phyloP scores from a whole-genome alignment of 2,888 invertebrate genomes.

The Drosophila kambysellisi region DNA sequence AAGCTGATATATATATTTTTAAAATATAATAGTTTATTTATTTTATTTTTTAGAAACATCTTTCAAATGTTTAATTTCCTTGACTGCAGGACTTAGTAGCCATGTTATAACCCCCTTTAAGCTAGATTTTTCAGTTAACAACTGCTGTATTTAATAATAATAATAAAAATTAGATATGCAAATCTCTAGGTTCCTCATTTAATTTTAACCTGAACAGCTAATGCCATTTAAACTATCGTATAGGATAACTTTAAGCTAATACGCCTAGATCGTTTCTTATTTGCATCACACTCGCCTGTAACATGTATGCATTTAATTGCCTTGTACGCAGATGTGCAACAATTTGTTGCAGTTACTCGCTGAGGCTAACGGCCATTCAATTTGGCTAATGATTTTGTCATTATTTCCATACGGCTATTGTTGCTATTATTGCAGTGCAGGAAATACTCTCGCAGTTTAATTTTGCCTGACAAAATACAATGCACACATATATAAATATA shows the following conservation, averaged over 20 bases:
- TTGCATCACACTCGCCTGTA: slow-evolving; percentile 18
- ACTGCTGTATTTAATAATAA: not conserved
- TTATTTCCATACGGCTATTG: slow-evolving; percentile 57
- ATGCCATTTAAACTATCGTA: not conserved
- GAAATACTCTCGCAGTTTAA: slow-evolving; percentile 57
- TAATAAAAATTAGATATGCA: not conserved
- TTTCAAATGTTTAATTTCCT: not conserved
- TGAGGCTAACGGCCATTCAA: slow-evolving; percentile 47
- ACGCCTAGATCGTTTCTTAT: not conserved
- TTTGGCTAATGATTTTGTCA: slow-evolving; percentile 62
- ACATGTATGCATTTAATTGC: slow-evolving; percentile 36
- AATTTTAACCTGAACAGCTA: too few relatives aligned
- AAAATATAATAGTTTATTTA: not conserved
- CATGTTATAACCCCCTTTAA: not conserved
- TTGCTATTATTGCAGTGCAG: slow-evolving; percentile 56
- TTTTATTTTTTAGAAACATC: not conserved
- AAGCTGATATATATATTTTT: not conserved
- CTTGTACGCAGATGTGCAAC: slow-evolving; percentile 43
- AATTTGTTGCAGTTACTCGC: slow-evolving; percentile 57
- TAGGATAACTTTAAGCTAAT: not conserved
- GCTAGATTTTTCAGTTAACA: not conserved
- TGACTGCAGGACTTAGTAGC: not conserved
- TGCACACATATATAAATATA: slow-evolving; percentile 2
- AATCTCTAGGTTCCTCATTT: not conserved
- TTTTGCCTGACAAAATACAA: slow-evolving; percentile 42